These are phyloP conservation scores for Eueides isabella DNA, from an alignment of 1,140 invertebrate genomes.

Conservation along the genomic window DNA sequence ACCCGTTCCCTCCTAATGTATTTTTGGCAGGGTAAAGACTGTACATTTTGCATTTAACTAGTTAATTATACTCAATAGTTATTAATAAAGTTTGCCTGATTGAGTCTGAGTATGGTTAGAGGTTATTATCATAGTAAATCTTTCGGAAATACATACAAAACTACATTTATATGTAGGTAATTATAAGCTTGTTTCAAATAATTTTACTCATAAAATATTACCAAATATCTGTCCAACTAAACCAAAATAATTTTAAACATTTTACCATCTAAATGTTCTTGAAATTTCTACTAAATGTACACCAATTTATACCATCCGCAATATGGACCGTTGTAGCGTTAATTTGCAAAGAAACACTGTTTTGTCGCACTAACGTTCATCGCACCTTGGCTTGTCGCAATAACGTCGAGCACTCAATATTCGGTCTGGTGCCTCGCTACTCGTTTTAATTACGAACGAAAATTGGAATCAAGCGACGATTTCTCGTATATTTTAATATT, in stretches of 20 bases:
- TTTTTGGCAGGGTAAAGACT: too few species aligned
- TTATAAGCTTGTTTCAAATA: too few species aligned
- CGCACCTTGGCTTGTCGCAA: slow-evolving; percentile 18
- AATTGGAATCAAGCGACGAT: slow-evolving; percentile 21
- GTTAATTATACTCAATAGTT: too few species aligned
- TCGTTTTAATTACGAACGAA: slow-evolving; percentile 23
- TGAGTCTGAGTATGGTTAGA: too few species aligned
- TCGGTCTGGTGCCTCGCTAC: slow-evolving; percentile 18
- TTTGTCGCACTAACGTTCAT: slow-evolving; percentile 12
- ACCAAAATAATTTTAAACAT: background rate
- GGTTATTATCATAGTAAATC: too few species aligned
- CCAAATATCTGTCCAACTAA: too few species aligned
- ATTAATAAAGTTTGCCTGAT: too few species aligned
- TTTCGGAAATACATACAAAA: too few species aligned
- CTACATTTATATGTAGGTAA: too few species aligned
- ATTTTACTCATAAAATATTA: too few species aligned
- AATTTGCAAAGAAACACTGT: slow-evolving; percentile 14
- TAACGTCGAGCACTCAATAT: slow-evolving; percentile 16
- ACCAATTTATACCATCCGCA: background rate
- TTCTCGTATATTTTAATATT: slow-evolving; percentile 20
- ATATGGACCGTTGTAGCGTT: background rate
- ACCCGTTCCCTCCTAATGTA: too few species aligned
- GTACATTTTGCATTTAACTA: too few species aligned
- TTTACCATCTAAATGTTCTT: background rate
- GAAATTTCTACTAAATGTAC: background rate